Conservation (phyloP, 1,140 invertebrate genomes). For the Rhopalosiphum padi region DNA sequence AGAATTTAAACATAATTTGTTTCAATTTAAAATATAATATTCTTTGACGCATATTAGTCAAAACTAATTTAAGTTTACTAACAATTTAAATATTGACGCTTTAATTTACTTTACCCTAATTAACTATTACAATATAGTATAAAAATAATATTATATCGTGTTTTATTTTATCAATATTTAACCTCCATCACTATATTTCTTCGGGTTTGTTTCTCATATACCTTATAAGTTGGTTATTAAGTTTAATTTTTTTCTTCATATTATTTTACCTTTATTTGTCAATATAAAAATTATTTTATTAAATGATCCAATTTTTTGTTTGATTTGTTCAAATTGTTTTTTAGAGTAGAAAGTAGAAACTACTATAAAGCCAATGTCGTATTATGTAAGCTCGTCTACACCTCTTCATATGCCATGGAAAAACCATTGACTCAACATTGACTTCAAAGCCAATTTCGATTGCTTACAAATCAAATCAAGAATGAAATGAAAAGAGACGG, state of each 20-base stretch:
- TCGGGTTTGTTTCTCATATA: background rate
- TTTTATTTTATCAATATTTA: conserved; percentile 2
- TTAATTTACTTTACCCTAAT: background rate
- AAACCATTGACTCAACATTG: background rate
- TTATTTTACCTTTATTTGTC: background rate
- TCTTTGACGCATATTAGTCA: background rate
- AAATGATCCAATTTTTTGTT: background rate
- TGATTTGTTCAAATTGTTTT: background rate
- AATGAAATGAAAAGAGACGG: conserved; percentile 1
- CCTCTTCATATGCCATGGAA: background rate
- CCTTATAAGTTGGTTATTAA: background rate
- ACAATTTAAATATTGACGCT: background rate
- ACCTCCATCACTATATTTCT: background rate
- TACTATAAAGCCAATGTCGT: background rate
- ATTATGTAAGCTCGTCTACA: background rate
- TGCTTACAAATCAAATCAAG: background rate
- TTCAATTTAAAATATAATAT: background rate
- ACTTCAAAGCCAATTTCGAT: conserved; percentile 32
- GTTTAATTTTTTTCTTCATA: background rate
- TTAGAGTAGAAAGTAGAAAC: background rate
- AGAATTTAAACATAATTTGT: background rate
- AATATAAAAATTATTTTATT: background rate
- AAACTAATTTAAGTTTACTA: background rate
- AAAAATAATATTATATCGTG: background rate
- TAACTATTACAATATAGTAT: background rate